phyloP scores from a whole-genome alignment of 2,113 vertebrate species.

The Aramus guarauna region DNA sequence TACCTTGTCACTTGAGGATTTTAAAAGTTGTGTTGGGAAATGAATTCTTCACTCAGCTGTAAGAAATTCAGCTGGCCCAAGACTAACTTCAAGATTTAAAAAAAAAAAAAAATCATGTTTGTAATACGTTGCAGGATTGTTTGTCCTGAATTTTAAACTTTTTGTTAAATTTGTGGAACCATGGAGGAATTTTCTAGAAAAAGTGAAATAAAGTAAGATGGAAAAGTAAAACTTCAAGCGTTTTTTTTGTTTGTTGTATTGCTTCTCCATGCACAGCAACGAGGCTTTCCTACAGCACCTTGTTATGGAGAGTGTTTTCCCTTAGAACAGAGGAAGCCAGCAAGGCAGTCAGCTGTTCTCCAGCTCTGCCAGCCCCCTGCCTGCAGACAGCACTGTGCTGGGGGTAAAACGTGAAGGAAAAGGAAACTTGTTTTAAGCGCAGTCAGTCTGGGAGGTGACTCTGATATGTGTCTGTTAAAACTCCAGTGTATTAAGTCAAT shows the following conservation, averaged over 20 bases:
- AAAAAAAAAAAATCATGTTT: constrained; percentile 56
- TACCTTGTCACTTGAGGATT: constrained; percentile 69
- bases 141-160: constrained; percentile 79
- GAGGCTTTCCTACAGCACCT: fast-evolving
- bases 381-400: neutral
- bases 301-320: fast-evolving
- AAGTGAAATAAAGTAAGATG: constrained; percentile 78
- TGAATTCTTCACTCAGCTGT: constrained; percentile 57
- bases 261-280: fast-evolving
- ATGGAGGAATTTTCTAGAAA: constrained; percentile 82
- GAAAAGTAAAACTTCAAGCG: constrained; percentile 14
- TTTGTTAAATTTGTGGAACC: constrained; percentile 82
- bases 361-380: neutral
- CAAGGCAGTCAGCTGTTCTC: too few relatives aligned
- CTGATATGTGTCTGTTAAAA: too few relatives aligned
- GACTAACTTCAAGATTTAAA: constrained; percentile 61
- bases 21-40: constrained; percentile 52
- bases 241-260: neutral
- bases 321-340: too few relatives aligned
- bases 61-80: constrained; percentile 45
- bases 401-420: neutral
- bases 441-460: too few relatives aligned
- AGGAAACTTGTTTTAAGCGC: too few relatives aligned
- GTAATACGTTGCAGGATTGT: constrained; percentile 76
- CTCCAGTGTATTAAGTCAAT: too few relatives aligned